phyloP scores from a whole-genome alignment of 30 jellyfish, hydroid and myxozoan genomes.

The Sanderia malayensis region DNA sequence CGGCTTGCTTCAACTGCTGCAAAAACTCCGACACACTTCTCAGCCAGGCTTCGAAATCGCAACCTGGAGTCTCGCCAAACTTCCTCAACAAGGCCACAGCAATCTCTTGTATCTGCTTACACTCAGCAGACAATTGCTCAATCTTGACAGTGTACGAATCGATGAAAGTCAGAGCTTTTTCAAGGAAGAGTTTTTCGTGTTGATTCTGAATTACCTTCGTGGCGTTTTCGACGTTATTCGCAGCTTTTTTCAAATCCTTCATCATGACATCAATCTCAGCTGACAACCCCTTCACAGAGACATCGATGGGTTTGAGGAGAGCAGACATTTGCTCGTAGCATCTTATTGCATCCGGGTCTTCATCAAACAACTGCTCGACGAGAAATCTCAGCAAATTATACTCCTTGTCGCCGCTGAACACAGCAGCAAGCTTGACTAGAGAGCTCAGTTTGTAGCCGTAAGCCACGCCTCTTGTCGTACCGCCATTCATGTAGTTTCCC shows the following conservation, averaged over 20 bases:
- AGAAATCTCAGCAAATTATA: conserved; percentile 57
- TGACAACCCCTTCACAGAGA: conserved; percentile 71
- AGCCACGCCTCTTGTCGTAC: conserved; percentile 96
- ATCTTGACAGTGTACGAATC: conserved; percentile 28
- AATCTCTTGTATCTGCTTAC: conserved; percentile 44
- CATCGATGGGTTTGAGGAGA: conserved; percentile 73
- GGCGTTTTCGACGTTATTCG: conserved; percentile 38
- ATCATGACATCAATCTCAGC: conserved; percentile 92
- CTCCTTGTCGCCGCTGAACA: conserved; percentile 72
- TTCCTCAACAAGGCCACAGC: conserved; percentile 44
- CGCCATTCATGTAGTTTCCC: conserved; percentile 90
- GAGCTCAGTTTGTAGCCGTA: conserved; percentile 87
- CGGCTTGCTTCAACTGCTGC: conserved; percentile 74
- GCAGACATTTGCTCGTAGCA: conserved; percentile 77
- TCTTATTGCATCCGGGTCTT: conserved; percentile 58
- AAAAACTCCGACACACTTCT: conserved; percentile 71
- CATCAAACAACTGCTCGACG: conserved; percentile 76
- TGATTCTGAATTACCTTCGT: conserved; percentile 16
- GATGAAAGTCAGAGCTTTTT: conserved; percentile 33
- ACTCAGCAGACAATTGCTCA: conserved; percentile 32
- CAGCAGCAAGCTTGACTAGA: conserved; percentile 68
- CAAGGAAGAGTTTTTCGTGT: conserved; percentile 31
- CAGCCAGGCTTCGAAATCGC: conserved; percentile 74
- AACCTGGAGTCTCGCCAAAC: conserved; percentile 73
- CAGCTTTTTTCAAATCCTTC: conserved; percentile 50